Conservation (phyloP, 1,140 invertebrate genomes). For the Triops longicaudatus region DNA sequence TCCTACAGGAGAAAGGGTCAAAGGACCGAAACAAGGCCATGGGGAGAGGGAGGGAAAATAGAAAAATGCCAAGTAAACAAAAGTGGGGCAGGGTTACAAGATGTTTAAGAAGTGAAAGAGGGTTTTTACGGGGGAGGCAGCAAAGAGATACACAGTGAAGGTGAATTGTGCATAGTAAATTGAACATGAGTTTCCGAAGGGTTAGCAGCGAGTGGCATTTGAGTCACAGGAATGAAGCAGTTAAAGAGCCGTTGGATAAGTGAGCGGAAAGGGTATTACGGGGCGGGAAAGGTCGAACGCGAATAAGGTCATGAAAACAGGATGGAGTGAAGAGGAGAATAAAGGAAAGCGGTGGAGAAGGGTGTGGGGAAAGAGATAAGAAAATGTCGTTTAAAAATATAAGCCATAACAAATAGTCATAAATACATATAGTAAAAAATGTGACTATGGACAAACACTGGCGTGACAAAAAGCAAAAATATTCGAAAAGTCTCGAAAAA, state of each 20-base stretch:
- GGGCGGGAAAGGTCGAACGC: neutral
- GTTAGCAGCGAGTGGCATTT: neutral
- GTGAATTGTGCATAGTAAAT: neutral
- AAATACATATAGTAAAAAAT: neutral
- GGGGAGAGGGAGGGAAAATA: neutral
- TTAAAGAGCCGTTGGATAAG: neutral
- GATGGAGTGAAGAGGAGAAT: neutral
- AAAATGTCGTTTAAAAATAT: neutral
- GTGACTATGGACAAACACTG: neutral
- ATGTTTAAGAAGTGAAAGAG: neutral
- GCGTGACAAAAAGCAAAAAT: too few relatives aligned
- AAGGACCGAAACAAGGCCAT: constrained; percentile 8
- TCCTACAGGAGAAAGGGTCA: neutral
- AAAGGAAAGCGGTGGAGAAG: neutral
- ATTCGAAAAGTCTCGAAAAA: too few relatives aligned
- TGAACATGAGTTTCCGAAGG: neutral
- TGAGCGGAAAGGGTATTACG: neutral
- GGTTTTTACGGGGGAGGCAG: neutral
- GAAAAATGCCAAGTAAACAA: neutral
- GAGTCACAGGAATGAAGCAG: neutral
- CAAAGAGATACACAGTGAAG: neutral
- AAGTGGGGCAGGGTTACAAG: neutral
- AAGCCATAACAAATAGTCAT: neutral
- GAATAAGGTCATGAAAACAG: neutral
- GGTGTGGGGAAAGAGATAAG: neutral